Evolutionary conservation across 2,888 invertebrate genomes (phyloP).

Genomic region (Apotomis betuletana): DNA sequence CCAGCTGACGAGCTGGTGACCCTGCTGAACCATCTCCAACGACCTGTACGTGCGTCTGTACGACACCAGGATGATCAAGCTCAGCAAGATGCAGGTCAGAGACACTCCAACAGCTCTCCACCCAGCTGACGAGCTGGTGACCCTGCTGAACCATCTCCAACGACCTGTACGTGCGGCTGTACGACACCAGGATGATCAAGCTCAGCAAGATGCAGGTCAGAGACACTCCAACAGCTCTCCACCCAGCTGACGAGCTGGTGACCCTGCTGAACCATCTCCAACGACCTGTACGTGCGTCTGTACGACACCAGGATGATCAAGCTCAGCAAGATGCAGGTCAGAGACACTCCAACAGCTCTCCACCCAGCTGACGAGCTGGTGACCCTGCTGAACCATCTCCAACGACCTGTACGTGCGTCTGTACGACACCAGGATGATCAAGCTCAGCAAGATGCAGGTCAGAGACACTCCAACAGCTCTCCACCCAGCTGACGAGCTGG

Average conservation of each 20-base stretch:
- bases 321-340: constrained; percentile 48
- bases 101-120: no score
- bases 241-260: no score
- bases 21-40: constrained; percentile 78
- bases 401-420: constrained; percentile 96
- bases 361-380: no score
- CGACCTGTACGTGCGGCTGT: constrained; percentile 76
- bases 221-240: no score
- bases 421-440: constrained; percentile 96
- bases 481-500: no score
- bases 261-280: constrained; percentile 38
- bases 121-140: no score
- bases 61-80: constrained; percentile 94
- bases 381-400: constrained; percentile 54
- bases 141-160: no score
- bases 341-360: no score
- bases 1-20: no score
- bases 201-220: constrained; percentile 59
- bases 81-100: constrained; percentile 61
- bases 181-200: constrained; percentile 95
- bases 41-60: constrained; percentile 96
- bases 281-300: constrained; percentile 63
- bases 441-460: constrained; percentile 65
- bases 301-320: constrained; percentile 96
- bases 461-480: no score